Evolutionary conservation across 2,797 vertebrate genomes (phyloP), one percentile per base, ranked within the genome.

Genomic region (Manis crassicaudata): DNA sequence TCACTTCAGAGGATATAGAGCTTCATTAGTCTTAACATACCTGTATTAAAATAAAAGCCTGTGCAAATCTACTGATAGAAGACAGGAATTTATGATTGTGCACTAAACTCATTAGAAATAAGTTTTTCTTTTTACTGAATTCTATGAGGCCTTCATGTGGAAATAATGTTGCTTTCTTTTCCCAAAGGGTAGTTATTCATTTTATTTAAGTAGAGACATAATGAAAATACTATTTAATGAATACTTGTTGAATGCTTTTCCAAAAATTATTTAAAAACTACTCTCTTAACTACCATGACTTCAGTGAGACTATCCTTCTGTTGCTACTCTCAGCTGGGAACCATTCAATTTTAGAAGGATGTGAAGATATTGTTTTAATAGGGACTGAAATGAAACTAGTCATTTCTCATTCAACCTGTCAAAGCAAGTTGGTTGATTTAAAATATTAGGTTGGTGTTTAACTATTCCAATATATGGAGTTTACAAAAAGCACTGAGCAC

Each of bases 21-120:
- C 23, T 83, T 94, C 40, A 76, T 60, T 85, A 58, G 17, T 76
- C 75, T 54, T 76, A 94, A 76, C 5, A 93, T n/a, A 54, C 17
- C 35, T 79, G 10, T 52, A 40, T 77, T 85, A 88, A 88, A 85
- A 83, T 77, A 90, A 96, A 93, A 96, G n/a, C 52, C 7, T 63
- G 11, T 88, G 40, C 14, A 80, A 70, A 86, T 32, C 35, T 88
- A 79, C n/a, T 75, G 56, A 90, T 16, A 93, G 73, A 54, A 80
- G 20, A 87, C 20, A 82, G n/a, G 46, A 65, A 92, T 76, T 79
- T 92, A 73, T 58, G 62, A 82, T 35, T 75, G 46, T 82, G 35
- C 23, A 68, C 32, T 72, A 87, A 92, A 94, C 63, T 83, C 7
- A 80, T 67, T 62, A 90, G 65, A 83, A 95, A 82, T 82, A 60